Base-by-base conservation (phyloP, 2,797 vertebrate species). In the Gadopsis marmoratus region DNA sequence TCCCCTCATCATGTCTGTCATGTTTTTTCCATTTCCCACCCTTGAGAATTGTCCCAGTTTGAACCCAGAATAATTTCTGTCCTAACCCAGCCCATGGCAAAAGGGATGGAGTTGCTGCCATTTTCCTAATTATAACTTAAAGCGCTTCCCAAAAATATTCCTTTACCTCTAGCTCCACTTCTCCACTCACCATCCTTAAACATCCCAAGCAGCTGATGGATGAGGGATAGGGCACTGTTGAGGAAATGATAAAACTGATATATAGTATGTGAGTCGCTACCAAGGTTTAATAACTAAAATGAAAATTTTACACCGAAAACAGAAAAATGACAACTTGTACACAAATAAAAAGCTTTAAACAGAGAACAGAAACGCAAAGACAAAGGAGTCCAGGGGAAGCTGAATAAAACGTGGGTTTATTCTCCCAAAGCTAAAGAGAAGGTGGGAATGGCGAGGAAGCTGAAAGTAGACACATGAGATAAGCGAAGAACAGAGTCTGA, bases 121-220 rank as follows among this genome's bases (percentile, higher is more conserved):
- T 69, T 73, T 65, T 50, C 31, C 26, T 16, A 47, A 65, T 29
- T 33, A 55, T 45, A 66, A 72, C 56, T 33, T 33, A 8, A 59
- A 73, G 63, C 65, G 21, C 50, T 58, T 70, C 45, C 53, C 45
- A 37, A 23, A 71, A 71, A 48, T 50, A 13, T 58, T 66, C 45
- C 54, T 37, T 62, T 37, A 75, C 62, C 58, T 53, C n/a, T 8
- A 58, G 61, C 35, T 61, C 33, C 29, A 4, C 73, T 70, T 69
- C 62, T 43, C 45, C 5, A 21, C 37, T 63, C 47, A 12, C 60
- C 41, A 17, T 69, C 23, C 45, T 64, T 45, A 79, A 35, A 63
- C 0, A 16, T 59, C 41, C 47, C 16, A 1, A 61, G 74, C 56
- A 5, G 65, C 31, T 5, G 33, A 41, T 10, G 62, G 43, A 37